A percentile compares a stretch with the other conserved stretches of the same genome.
These are phyloP conservation scores for Drosophila pruinosa DNA, from an alignment of 1,140 invertebrate species.

Conservation along the genomic window DNA sequence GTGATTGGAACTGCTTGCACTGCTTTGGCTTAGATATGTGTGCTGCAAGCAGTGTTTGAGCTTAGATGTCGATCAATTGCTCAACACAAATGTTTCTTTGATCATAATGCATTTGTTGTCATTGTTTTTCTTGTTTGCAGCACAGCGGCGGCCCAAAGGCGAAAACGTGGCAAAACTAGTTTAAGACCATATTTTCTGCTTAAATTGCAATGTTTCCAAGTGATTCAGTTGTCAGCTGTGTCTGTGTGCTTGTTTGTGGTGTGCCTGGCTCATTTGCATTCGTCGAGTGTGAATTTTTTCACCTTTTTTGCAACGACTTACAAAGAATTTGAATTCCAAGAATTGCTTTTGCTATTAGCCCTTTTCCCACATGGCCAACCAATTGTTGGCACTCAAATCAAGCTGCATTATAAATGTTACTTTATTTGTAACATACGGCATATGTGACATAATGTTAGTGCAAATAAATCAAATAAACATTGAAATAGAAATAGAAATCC, in stretches of 20 bases:
- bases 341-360: slow-evolving; percentile 57
- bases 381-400: background rate
- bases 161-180: slow-evolving; percentile 71
- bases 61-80: background rate
- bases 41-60: background rate
- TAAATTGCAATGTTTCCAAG: slow-evolving; percentile 75
- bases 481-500: slow-evolving; percentile 19
- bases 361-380: slow-evolving; percentile 11
- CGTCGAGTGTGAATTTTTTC: slow-evolving; percentile 73
- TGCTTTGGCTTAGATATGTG: background rate
- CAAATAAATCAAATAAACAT: slow-evolving; percentile 22
- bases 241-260: background rate
- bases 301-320: slow-evolving; percentile 57
- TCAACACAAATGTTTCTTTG: background rate
- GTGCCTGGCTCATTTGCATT: slow-evolving; percentile 45
- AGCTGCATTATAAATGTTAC: slow-evolving; percentile 19
- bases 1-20: background rate
- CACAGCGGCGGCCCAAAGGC: slow-evolving; percentile 18
- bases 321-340: slow-evolving; percentile 64
- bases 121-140: background rate
- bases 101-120: background rate
- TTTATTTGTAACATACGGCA: background rate
- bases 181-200: slow-evolving; percentile 80
- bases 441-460: slow-evolving; percentile 57
- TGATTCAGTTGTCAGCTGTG: slow-evolving; percentile 58